Evolutionary conservation across 2,888 invertebrate genomes (phyloP).

Genomic region (Acrobeloides nanus): DNA sequence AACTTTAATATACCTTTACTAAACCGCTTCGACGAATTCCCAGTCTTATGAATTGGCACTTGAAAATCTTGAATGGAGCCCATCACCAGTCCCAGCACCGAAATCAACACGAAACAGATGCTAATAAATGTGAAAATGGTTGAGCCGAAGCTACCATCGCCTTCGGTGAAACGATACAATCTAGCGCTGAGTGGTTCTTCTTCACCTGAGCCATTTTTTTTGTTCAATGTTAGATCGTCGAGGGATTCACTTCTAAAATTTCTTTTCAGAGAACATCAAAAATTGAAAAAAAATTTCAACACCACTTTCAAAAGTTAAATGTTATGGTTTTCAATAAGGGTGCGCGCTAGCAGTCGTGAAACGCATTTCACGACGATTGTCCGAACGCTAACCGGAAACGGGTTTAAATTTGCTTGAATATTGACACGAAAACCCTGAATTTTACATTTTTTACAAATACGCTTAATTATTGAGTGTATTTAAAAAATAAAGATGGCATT

Average conservation of each 20-base stretch:
- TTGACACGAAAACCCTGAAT: too few relatives aligned
- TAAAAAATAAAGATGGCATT: too few relatives aligned
- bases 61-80: slow-evolving; percentile 47
- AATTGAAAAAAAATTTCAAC: background rate
- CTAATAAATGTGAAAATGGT: slow-evolving; percentile 41
- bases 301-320: background rate
- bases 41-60: slow-evolving; percentile 21
- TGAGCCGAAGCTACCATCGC: slow-evolving; percentile 36
- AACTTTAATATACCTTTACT: too few relatives aligned
- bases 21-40: too few relatives aligned
- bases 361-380: too few relatives aligned
- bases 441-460: too few relatives aligned
- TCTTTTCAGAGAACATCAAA: background rate
- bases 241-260: slow-evolving; percentile 38
- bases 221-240: slow-evolving; percentile 34
- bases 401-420: too few relatives aligned
- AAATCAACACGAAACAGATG: slow-evolving; percentile 46
- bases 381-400: too few relatives aligned
- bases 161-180: slow-evolving; percentile 42
- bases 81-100: slow-evolving; percentile 44
- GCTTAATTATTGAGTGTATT: too few relatives aligned
- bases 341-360: too few relatives aligned
- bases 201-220: slow-evolving; percentile 29
- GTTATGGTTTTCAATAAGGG: too few relatives aligned
- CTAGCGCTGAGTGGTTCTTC: slow-evolving; percentile 28